Conservation (phyloP, 2,113 vertebrate genomes). For the Aegithalos caudatus region DNA sequence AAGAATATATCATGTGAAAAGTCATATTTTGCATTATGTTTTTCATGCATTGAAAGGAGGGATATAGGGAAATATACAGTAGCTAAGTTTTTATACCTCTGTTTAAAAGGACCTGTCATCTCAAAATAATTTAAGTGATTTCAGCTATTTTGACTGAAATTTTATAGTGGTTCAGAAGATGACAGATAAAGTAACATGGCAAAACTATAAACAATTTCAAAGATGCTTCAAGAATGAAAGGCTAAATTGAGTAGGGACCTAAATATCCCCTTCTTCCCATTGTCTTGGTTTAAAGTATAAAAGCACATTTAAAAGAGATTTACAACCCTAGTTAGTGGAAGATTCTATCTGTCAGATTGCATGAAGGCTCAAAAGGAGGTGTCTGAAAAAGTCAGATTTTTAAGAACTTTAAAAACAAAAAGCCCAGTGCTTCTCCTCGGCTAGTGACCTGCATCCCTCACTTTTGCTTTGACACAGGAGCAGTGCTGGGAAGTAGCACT, state of each 20-base stretch:
- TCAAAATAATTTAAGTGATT: not conserved
- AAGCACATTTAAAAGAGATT: not conserved
- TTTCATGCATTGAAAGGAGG: not conserved
- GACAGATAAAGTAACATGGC: not conserved
- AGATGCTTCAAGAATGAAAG: not conserved
- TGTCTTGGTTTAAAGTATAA: not conserved
- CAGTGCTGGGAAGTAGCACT: not conserved
- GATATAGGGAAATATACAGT: not conserved
- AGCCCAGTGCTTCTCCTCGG: not conserved
- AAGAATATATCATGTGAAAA: not conserved
- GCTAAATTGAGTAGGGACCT: not conserved
- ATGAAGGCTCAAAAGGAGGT: not conserved
- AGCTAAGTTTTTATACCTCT: not conserved
- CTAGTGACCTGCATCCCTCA: not conserved
- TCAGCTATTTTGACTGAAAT: slow-evolving; percentile 11
- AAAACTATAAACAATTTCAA: not conserved
- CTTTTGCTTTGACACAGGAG: not conserved
- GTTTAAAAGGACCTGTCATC: not conserved
- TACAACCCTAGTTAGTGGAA: not conserved
- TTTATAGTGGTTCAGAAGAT: not conserved
- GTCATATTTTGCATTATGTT: not conserved
- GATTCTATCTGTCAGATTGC: not conserved
- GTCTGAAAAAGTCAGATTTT: not conserved
- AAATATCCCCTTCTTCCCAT: not conserved
- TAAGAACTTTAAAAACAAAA: not conserved